Percentiles rank a stretch among this genome's conserved stretches.
Evolutionary conservation across 2,113 vertebrate genomes (phyloP).

Genomic region (Pelecanus crispus): DNA sequence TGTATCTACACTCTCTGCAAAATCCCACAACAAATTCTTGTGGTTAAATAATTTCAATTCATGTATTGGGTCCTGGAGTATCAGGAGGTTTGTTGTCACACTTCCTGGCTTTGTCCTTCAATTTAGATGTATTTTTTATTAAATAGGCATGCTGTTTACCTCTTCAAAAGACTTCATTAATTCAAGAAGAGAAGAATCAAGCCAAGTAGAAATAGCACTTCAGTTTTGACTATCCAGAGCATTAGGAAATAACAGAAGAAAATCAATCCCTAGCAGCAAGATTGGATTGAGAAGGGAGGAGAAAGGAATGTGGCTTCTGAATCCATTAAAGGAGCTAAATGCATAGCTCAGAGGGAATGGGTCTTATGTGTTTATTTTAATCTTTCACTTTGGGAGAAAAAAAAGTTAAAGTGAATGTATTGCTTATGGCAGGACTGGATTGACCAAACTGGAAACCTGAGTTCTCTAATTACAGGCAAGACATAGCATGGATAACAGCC

Average conservation of each 20-base stretch:
- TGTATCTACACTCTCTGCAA: not conserved
- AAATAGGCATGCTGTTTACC: not conserved
- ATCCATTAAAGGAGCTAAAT: not conserved
- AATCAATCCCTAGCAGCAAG: not conserved
- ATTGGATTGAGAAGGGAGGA: not conserved
- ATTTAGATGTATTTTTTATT: not conserved
- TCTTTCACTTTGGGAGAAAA: not conserved
- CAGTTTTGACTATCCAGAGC: not conserved
- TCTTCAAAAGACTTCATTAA: not conserved
- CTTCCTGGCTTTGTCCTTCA: not conserved
- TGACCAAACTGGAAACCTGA: not conserved
- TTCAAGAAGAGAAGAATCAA: not conserved
- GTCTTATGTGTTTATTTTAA: not conserved
- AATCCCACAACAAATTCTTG: not conserved
- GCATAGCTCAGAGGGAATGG: not conserved
- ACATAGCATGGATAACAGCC: not conserved
- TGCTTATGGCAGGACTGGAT: not conserved
- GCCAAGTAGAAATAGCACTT: not conserved
- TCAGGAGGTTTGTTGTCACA: not conserved
- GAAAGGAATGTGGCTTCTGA: not conserved
- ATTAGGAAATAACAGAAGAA: slow-evolving; percentile 1
- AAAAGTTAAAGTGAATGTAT: not conserved
- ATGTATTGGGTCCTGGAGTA: not conserved
- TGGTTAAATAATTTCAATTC: not conserved
- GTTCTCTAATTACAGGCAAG: not conserved